A percentile compares a stretch with the other conserved stretches of the same genome.
Evolutionary conservation across 2,113 vertebrate species (phyloP).

Genomic region (Phodopus roborovskii): DNA sequence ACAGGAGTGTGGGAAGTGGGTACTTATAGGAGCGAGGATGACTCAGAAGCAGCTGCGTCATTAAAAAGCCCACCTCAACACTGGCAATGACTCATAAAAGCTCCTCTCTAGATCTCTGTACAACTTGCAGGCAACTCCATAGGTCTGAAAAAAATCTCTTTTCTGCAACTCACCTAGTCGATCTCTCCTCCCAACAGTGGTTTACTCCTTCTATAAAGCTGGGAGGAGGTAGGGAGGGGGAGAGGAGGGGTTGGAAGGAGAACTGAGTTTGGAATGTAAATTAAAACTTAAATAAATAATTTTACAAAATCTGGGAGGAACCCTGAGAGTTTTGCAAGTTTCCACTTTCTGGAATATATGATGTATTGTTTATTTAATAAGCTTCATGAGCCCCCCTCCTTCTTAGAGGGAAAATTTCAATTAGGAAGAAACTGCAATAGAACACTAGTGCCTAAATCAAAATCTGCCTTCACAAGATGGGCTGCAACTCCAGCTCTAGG

Average conservation of each 20-base stretch:
- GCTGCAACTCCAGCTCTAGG: background rate
- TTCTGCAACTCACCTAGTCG: background rate
- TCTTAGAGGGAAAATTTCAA: background rate
- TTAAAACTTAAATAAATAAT: no score
- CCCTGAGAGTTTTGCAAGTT: background rate
- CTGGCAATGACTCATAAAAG: background rate
- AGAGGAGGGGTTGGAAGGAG: no score
- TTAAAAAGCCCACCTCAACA: background rate
- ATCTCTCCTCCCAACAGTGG: background rate
- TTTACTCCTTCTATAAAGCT: background rate
- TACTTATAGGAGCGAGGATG: background rate
- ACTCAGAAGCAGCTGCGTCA: background rate
- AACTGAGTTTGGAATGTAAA: no score
- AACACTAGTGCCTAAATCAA: background rate
- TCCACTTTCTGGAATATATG: background rate
- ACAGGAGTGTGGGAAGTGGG: background rate
- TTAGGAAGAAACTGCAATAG: background rate
- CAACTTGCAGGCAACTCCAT: background rate
- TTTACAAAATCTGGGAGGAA: background rate
- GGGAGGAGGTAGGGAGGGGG: background rate
- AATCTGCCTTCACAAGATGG: background rate
- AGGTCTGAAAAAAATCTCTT: background rate
- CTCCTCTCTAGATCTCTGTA: background rate
- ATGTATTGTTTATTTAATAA: background rate
- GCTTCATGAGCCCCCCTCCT: background rate